These are phyloP conservation scores for Agrotis clavis DNA, from an alignment of 2,888 invertebrate genomes.

Conservation along the genomic window DNA sequence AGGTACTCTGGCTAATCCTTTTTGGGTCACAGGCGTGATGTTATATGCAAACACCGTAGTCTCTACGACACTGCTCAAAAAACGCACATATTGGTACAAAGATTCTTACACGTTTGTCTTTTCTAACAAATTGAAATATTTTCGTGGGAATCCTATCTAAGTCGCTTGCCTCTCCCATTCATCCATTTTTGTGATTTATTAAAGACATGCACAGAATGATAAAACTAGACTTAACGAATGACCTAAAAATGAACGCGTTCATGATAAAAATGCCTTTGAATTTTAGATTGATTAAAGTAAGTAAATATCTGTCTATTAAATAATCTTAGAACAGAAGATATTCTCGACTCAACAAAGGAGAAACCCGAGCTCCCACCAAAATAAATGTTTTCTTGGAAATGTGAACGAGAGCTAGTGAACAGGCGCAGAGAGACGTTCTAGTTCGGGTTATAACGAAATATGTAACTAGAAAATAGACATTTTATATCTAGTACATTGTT, in stretches of 20 bases:
- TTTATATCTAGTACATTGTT: background rate
- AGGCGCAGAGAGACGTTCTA: too few species aligned
- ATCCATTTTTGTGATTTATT: constrained; percentile 26
- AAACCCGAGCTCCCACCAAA: background rate
- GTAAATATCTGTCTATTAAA: too few species aligned
- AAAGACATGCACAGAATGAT: background rate
- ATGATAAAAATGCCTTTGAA: background rate
- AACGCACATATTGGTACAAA: background rate
- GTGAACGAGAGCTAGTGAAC: background rate
- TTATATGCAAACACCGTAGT: too few species aligned
- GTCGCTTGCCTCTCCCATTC: background rate
- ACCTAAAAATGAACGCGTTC: background rate
- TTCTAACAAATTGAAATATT: background rate
- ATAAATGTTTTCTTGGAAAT: background rate
- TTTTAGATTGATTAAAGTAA: too few species aligned
- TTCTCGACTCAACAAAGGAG: background rate
- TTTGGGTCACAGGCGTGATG: too few species aligned
- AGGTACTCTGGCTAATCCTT: too few species aligned
- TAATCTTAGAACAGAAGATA: background rate
- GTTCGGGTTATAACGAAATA: background rate
- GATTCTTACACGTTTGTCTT: too few species aligned
- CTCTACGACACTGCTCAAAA: too few species aligned
- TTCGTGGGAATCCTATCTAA: background rate
- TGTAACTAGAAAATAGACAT: background rate
- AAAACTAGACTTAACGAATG: background rate